These are phyloP conservation scores for Apistogramma diplotaenia DNA, from an alignment of 2,113 vertebrate genomes.

Conservation along the genomic window DNA sequence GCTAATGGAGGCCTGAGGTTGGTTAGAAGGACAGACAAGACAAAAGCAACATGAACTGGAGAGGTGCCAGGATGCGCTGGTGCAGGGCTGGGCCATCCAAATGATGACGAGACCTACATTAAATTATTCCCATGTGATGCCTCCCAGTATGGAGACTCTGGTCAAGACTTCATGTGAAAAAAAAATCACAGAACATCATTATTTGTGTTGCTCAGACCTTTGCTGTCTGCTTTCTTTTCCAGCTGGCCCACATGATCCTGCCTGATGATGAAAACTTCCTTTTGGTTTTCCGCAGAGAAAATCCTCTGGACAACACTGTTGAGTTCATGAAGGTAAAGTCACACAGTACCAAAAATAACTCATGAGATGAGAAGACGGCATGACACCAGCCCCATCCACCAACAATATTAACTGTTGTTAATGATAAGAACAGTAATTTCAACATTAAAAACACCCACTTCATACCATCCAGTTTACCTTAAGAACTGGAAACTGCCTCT, in stretches of 20 bases:
- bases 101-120: background rate
- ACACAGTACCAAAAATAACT: background rate
- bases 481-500: background rate
- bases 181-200: background rate
- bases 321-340: constrained; percentile 92
- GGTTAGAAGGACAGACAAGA: constrained; percentile 20
- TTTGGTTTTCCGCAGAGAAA: constrained; percentile 88
- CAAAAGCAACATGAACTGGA: background rate
- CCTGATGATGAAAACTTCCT: constrained; percentile 94
- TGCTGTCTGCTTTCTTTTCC: background rate
- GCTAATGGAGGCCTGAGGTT: constrained; percentile 59
- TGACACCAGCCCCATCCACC: fast-evolving
- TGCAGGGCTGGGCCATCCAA: background rate
- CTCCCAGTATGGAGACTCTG: background rate
- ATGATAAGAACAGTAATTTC: background rate
- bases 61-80: constrained; percentile 12
- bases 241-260: constrained; percentile 91
- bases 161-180: background rate
- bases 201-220: background rate
- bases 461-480: too few relatives aligned
- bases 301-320: constrained; percentile 91
- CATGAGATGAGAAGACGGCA: background rate
- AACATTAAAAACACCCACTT: background rate
- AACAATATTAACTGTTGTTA: background rate
- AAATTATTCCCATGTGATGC: background rate